Evolutionary conservation across 2,113 vertebrate genomes (phyloP).

Genomic region (Pygoscelis antarcticus): DNA sequence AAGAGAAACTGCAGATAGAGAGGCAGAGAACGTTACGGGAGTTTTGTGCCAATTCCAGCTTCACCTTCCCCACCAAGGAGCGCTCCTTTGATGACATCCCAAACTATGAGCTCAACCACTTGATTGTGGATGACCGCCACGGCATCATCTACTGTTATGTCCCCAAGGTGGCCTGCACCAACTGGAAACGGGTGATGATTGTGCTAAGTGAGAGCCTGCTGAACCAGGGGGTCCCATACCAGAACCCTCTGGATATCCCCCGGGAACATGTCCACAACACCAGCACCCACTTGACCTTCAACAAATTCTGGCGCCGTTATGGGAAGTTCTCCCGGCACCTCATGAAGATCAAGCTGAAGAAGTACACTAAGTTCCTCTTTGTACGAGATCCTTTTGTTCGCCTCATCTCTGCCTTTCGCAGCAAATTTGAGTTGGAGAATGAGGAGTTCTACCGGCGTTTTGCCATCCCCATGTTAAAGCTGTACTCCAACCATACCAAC

Average conservation of each 20-base stretch:
- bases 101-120: slow-evolving; percentile 93
- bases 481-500: slow-evolving; percentile 85
- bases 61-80: slow-evolving; percentile 89
- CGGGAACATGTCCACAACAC: slow-evolving; percentile 87
- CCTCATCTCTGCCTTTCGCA: slow-evolving; percentile 95
- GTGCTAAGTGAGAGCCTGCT: slow-evolving; percentile 91
- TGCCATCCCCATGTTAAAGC: slow-evolving; percentile 86
- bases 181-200: slow-evolving; percentile 99
- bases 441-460: slow-evolving; percentile 92
- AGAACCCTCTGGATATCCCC: slow-evolving; percentile 88
- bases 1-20: slow-evolving; percentile 80
- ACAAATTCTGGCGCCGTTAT: slow-evolving; percentile 96
- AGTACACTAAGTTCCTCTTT: slow-evolving; percentile 97
- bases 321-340: slow-evolving; percentile 92
- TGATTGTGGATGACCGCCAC: slow-evolving; percentile 95
- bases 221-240: slow-evolving; percentile 84
- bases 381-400: slow-evolving; percentile 95
- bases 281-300: slow-evolving; percentile 94
- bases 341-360: slow-evolving; percentile 95
- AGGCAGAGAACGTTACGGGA: slow-evolving; percentile 79
- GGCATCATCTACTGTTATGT: slow-evolving; percentile 97
- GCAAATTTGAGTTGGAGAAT: slow-evolving; percentile 92
- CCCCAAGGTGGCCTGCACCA: slow-evolving; percentile 96
- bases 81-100: slow-evolving; percentile 96
- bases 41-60: slow-evolving; percentile 84